A percentile compares a stretch with the other conserved stretches of the same genome.
These are phyloP conservation scores for Tinea pellionella DNA, from an alignment of 2,888 invertebrate species.

Conservation along the genomic window DNA sequence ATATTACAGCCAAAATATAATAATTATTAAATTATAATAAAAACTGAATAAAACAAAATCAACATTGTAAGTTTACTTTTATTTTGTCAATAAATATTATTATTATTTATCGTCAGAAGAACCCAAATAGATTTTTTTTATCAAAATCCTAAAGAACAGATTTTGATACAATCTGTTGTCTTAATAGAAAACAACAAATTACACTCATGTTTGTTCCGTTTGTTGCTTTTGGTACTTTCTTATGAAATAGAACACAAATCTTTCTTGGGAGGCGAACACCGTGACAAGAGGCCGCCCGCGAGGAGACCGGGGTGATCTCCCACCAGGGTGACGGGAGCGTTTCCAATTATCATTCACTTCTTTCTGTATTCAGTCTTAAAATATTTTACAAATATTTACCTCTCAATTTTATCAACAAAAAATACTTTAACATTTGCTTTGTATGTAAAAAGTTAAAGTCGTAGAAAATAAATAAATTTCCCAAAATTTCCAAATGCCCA, in stretches of 20 bases:
- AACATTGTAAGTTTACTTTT: too few species aligned
- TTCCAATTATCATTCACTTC: slow-evolving; percentile 30
- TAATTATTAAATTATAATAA: too few species aligned
- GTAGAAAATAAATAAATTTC: too few species aligned
- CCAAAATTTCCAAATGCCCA: too few species aligned
- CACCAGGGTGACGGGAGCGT: slow-evolving; percentile 21
- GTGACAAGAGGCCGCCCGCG: not conserved
- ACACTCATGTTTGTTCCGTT: slow-evolving; percentile 1
- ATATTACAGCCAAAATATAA: too few species aligned
- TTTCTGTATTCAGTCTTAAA: slow-evolving; percentile 20
- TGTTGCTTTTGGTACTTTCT: slow-evolving; percentile 1
- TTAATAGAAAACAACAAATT: slow-evolving; percentile 1
- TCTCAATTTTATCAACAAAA: slow-evolving; percentile 29
- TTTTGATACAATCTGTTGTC: not conserved
- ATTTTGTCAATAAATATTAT: too few species aligned
- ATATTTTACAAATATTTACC: slow-evolving; percentile 34
- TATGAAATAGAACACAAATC: slow-evolving; percentile 32
- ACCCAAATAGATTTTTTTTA: not conserved
- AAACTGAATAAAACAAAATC: too few species aligned
- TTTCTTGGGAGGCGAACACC: slow-evolving; percentile 19
- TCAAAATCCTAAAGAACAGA: too few species aligned
- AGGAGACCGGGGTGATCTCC: slow-evolving; percentile 1
- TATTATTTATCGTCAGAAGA: not conserved
- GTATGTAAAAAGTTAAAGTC: too few species aligned
- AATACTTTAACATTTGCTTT: too few species aligned